Percentiles rank a stretch among this genome's conserved stretches.
phyloP scores from a whole-genome alignment of 2,797 vertebrate species.

The Gadopsis bispinosus region DNA sequence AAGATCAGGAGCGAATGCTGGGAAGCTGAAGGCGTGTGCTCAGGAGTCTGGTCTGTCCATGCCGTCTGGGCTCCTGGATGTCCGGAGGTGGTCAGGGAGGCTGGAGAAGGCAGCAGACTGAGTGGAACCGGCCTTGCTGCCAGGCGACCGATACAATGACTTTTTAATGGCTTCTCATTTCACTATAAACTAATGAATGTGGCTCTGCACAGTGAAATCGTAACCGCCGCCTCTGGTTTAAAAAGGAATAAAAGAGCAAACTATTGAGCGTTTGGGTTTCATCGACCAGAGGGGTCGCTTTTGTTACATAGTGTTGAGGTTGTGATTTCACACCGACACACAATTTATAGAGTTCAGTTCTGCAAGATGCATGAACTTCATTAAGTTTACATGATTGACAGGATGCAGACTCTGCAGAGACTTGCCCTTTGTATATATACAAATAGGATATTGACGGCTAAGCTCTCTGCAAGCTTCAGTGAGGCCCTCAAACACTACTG shows the following conservation, averaged over 20 bases:
- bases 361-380: conserved; percentile 45
- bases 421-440: conserved; percentile 43
- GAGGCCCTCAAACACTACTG: conserved; percentile 29
- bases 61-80: conserved; percentile 77
- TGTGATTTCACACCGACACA: conserved; percentile 40
- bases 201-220: conserved; percentile 67
- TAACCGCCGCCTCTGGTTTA: conserved; percentile 56
- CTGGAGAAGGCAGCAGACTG: conserved; percentile 78
- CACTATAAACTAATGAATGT: conserved; percentile 74
- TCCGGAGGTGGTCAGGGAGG: conserved; percentile 75
- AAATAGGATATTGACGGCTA: conserved; percentile 43
- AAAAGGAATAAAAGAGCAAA: conserved; percentile 58
- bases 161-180: conserved; percentile 82
- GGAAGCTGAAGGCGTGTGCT: conserved; percentile 69
- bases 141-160: conserved; percentile 64
- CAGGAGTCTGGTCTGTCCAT: conserved; percentile 63
- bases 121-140: conserved; percentile 78
- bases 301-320: conserved; percentile 31
- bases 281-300: conserved; percentile 36
- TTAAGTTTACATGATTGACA: conserved; percentile 47
- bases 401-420: conserved; percentile 26
- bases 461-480: conserved; percentile 26
- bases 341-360: conserved; percentile 29
- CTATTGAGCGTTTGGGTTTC: conserved; percentile 37
- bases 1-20: conserved; percentile 69